These are phyloP conservation scores for Laticauda colubrina DNA, from an alignment of 2,113 vertebrate genomes.

Conservation along the genomic window DNA sequence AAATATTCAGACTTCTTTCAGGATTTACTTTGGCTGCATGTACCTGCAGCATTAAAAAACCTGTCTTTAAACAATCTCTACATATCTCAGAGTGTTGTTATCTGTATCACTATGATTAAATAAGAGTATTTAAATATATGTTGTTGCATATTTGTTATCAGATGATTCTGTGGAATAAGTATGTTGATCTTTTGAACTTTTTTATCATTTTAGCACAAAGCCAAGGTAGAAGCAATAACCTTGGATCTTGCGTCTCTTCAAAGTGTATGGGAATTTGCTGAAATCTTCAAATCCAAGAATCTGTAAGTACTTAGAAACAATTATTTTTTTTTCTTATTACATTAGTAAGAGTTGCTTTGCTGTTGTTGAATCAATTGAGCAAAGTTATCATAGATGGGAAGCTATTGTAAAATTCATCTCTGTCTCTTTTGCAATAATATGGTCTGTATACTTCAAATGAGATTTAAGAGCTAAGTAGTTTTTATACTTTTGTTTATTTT, in stretches of 20 bases:
- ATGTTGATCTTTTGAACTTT: constrained; percentile 64
- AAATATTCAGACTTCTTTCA: not conserved
- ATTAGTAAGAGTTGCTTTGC: not conserved
- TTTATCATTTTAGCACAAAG: constrained; percentile 86
- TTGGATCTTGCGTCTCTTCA: constrained; percentile 88
- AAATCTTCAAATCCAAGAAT: constrained; percentile 90
- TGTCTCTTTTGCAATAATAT: not conserved
- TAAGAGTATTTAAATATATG: constrained; percentile 69
- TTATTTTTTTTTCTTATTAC: not conserved
- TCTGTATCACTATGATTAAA: not conserved
- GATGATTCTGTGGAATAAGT: constrained; percentile 60
- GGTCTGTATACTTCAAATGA: not conserved
- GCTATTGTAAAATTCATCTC: not conserved
- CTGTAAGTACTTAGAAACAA: constrained; percentile 80
- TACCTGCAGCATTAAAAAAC: not conserved
- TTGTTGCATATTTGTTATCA: constrained; percentile 67
- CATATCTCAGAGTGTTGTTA: constrained; percentile 48
- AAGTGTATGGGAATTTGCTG: constrained; percentile 86
- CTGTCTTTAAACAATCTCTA: not conserved
- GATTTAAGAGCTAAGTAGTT: not conserved
- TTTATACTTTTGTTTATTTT: not conserved
- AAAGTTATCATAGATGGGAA: not conserved
- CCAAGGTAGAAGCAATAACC: constrained; percentile 91
- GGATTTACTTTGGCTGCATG: not conserved
- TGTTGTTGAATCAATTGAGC: not conserved